Evolutionary conservation across 2,888 invertebrate genomes (phyloP).

Genomic region (Machimus rusticus): DNA sequence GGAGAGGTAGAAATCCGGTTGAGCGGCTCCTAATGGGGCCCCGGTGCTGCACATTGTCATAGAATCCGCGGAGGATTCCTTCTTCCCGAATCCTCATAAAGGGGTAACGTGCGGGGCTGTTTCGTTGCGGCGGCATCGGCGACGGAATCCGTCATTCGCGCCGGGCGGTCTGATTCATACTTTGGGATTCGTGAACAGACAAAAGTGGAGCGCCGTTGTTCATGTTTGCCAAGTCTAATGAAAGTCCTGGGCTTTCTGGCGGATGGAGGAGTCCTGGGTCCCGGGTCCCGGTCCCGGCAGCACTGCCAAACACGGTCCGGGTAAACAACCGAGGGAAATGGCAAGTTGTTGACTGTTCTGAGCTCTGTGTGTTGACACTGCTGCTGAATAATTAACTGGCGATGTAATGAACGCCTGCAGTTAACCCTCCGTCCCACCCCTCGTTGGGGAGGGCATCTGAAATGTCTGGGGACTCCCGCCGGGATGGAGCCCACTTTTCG

Average conservation of each 20-base stretch:
- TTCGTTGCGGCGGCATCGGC: not conserved
- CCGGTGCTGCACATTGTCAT: not conserved
- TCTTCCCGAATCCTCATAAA: not conserved
- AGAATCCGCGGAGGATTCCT: not conserved
- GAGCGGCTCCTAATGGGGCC: not conserved
- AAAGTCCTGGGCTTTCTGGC: not conserved
- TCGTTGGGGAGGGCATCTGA: not conserved
- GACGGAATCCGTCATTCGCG: not conserved
- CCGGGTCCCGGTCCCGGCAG: not conserved
- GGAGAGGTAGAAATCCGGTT: not conserved
- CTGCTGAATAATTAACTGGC: constrained; percentile 23
- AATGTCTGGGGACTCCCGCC: not conserved
- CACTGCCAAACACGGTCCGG: not conserved
- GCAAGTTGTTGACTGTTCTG: not conserved
- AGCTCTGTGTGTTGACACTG: not conserved
- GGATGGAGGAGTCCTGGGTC: not conserved
- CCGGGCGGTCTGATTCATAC: not conserved
- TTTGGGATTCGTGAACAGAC: not conserved
- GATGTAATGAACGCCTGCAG: constrained; percentile 10
- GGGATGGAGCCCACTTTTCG: not conserved
- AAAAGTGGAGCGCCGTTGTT: not conserved
- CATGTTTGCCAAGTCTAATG: constrained; percentile 18
- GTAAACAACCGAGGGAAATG: not conserved
- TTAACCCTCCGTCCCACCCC: not conserved
- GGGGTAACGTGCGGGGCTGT: not conserved